Base-by-base conservation (phyloP, 1,140 invertebrate genomes). In the Adoxophyes honmai region DNA sequence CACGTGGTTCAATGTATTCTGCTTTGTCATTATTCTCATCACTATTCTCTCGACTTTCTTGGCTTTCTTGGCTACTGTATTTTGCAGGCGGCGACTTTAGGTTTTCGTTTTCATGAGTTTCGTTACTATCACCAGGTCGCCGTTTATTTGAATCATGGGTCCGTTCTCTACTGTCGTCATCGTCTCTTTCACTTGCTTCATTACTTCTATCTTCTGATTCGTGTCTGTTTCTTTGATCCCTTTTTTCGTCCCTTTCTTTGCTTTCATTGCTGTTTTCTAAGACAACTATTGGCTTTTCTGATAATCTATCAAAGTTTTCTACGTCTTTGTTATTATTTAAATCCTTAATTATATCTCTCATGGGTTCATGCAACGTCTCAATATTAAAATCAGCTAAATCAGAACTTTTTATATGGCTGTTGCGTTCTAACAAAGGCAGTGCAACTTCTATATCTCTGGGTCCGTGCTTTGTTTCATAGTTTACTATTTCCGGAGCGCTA, bases 361-460 rank as follows among this genome's bases (percentile, higher is more conserved):
- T 52, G 58, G 42, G 18, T 15, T 48, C 55, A 51, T 81, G 78
- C 48, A 71, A 61, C 0, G 82, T 85, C 64, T 81, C 67, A 42
- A 88, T 81, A 56, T 81, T 81, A 48, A 82, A 84, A 68, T 86
- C 77, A 28, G 81, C 78, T 63, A 85, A 72, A 37, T 71, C 57
- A 8, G 71, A 64, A 34, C 48, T 63, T 57, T 76, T 70, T 9
- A 85, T 76, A 33, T 70, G 53, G 42, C 72, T 69, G 13, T 55
- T 53, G 37, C 28, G 48, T 52, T 64, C 48, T 5, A 62, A 53
- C 13, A 66, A 52, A 14, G 56, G 62, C 21, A 62, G 18, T 38
- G 55, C 59, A 33, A 52, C 13, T 67, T 75, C 60, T 61, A 44
- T 62, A 53, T 66, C 55, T 57, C 56, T 62, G 35, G 54, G 58